A percentile compares a stretch with the other conserved stretches of the same genome.
phyloP scores from a whole-genome alignment of 2,797 vertebrate genomes.

The Crocodylus rhombifer region DNA sequence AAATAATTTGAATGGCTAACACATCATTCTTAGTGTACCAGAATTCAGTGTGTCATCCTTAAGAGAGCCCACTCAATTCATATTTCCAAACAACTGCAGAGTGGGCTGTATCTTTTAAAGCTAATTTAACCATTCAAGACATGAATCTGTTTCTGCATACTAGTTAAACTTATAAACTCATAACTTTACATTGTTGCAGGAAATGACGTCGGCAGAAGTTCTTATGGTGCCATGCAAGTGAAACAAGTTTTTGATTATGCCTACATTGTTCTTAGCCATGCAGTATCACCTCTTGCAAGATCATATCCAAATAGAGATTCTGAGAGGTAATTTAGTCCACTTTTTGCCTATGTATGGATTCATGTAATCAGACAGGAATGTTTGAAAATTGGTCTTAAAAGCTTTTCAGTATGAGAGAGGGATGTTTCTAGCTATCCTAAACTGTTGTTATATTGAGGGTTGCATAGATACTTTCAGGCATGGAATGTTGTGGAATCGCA shows the following conservation, averaged over 20 bases:
- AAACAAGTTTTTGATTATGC: slow-evolving; percentile 98
- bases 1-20: neutral
- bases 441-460: slow-evolving; percentile 2
- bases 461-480: neutral
- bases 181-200: slow-evolving; percentile 81
- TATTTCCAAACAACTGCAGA: neutral
- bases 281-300: slow-evolving; percentile 92
- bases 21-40: neutral
- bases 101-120: slow-evolving; percentile 19
- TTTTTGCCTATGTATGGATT: slow-evolving; percentile 61
- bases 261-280: slow-evolving; percentile 95
- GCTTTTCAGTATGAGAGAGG: neutral
- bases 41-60: neutral
- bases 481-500: neutral
- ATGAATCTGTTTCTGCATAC: slow-evolving; percentile 31
- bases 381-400: neutral
- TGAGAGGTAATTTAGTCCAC: slow-evolving; percentile 87
- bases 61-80: neutral
- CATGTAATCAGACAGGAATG: slow-evolving; percentile 41
- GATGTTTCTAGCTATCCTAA: slow-evolving; percentile 41
- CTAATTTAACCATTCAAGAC: slow-evolving; percentile 17
- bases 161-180: slow-evolving; percentile 40
- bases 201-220: slow-evolving; percentile 97
- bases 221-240: slow-evolving; percentile 97
- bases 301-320: slow-evolving; percentile 96